Percentiles rank a stretch among this genome's conserved stretches.
phyloP scores from a whole-genome alignment of 2,888 invertebrate species.

The Creontiades dilutus region DNA sequence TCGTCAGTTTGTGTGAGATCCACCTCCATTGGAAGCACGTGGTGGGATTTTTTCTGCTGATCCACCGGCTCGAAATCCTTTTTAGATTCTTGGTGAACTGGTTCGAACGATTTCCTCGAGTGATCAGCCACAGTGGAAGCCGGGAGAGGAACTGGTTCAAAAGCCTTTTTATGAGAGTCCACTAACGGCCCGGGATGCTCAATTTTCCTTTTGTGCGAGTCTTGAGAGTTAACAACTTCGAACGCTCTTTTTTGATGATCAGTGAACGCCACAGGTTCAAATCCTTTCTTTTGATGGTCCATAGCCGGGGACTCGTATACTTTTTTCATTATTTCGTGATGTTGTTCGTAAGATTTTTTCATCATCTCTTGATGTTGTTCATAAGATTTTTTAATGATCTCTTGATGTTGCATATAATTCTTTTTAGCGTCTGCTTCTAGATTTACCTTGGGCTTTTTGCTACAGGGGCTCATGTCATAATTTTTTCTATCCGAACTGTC shows the following conservation, averaged over 20 bases:
- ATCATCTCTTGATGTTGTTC: slow-evolving; percentile 57
- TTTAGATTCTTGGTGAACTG: slow-evolving; percentile 37
- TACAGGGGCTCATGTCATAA: slow-evolving; percentile 40
- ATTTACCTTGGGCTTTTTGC: slow-evolving; percentile 42
- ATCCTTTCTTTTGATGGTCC: slow-evolving; percentile 68
- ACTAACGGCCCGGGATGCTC: slow-evolving; percentile 6
- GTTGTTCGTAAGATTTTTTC: slow-evolving; percentile 49
- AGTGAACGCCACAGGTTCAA: slow-evolving; percentile 49
- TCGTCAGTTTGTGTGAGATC: slow-evolving; percentile 78
- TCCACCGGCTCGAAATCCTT: slow-evolving; percentile 47
- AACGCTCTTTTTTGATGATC: slow-evolving; percentile 64
- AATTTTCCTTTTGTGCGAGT: slow-evolving; percentile 46
- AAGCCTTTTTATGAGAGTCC: slow-evolving; percentile 58
- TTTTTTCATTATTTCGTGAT: slow-evolving; percentile 56
- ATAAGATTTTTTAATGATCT: slow-evolving; percentile 29
- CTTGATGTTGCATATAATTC: slow-evolving; percentile 54
- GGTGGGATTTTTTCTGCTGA: slow-evolving; percentile 50
- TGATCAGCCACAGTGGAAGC: slow-evolving; percentile 48
- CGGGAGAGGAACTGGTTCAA: slow-evolving; percentile 57
- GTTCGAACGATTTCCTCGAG: slow-evolving; percentile 55
- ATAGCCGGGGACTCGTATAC: slow-evolving; percentile 39
- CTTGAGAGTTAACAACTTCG: slow-evolving; percentile 57
- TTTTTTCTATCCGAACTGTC: slow-evolving; percentile 54
- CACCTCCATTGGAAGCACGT: slow-evolving; percentile 78
- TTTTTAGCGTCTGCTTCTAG: slow-evolving; percentile 49